Evolutionary conservation across 2,113 vertebrate genomes (phyloP).

Genomic region (Cinclus mexicanus): DNA sequence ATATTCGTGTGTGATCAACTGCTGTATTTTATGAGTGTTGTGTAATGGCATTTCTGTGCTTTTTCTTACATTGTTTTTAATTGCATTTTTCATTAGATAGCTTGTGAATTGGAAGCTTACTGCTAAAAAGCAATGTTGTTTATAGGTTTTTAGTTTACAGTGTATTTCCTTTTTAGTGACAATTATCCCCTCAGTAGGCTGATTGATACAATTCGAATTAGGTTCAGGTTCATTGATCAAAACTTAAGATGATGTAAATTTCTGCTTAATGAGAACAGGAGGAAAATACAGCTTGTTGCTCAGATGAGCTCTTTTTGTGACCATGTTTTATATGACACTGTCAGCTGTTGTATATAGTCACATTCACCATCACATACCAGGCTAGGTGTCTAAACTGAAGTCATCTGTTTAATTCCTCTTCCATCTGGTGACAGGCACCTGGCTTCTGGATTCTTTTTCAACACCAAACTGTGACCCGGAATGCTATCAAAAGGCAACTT

Average conservation of each 20-base stretch:
- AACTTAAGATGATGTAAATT: constrained; percentile 29
- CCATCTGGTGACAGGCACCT: constrained; percentile 11
- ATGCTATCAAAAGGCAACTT: neutral
- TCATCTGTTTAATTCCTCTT: constrained; percentile 10
- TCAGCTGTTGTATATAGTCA: constrained; percentile 39
- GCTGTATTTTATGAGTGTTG: constrained; percentile 58
- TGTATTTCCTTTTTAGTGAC: neutral
- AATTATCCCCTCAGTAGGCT: neutral
- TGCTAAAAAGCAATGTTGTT: constrained; percentile 46
- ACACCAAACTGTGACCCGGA: neutral
- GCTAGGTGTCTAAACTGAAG: neutral
- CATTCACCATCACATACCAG: neutral
- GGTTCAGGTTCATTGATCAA: constrained; percentile 11
- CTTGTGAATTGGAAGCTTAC: constrained; percentile 45
- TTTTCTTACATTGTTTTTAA: constrained; percentile 47
- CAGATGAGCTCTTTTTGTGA: neutral
- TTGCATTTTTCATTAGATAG: constrained; percentile 48
- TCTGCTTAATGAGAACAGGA: constrained; percentile 32
- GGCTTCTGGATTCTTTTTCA: constrained; percentile 14
- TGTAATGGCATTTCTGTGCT: constrained; percentile 54
- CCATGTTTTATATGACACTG: neutral
- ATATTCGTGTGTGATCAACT: constrained; percentile 44
- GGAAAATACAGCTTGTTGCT: neutral
- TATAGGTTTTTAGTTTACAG: constrained; percentile 42
- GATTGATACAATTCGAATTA: neutral